phyloP scores from a whole-genome alignment of 2,797 vertebrate species.

The Remorina albescens region DNA sequence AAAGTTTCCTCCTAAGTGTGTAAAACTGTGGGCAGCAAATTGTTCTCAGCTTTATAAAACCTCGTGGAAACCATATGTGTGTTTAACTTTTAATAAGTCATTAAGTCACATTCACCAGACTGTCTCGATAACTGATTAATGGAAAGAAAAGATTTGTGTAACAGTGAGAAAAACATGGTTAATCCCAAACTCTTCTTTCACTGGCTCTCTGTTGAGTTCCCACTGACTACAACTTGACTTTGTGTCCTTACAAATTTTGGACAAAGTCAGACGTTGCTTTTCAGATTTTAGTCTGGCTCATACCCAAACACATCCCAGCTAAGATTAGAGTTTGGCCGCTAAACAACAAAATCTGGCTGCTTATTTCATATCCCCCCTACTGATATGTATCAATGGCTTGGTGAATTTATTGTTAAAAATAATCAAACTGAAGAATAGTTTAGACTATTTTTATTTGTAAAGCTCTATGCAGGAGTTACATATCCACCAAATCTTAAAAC shows the following conservation, averaged over 20 bases:
- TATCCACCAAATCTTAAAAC: conserved; percentile 9
- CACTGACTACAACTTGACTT: conserved; percentile 42
- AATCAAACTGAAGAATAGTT: neutral
- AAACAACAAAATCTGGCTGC: conserved; percentile 13
- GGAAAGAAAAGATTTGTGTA: conserved; percentile 41
- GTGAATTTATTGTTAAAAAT: conserved; percentile 15
- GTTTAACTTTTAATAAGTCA: conserved; percentile 26
- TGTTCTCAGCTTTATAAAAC: conserved; percentile 24
- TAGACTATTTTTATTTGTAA: conserved; percentile 2
- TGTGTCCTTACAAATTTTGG: conserved; percentile 39
- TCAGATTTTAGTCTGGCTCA: conserved; percentile 33
- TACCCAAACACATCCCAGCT: conserved; percentile 17
- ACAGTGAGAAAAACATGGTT: conserved; percentile 30
- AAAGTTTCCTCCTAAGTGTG: conserved; percentile 6
- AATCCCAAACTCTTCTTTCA: conserved; percentile 59
- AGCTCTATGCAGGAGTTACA: conserved; percentile 2
- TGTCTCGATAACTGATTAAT: conserved; percentile 30
- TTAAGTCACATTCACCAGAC: too few relatives aligned
- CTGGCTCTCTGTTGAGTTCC: conserved; percentile 27
- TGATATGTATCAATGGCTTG: neutral
- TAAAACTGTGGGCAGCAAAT: neutral
- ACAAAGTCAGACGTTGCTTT: conserved; percentile 31
- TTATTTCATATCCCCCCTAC: conserved; percentile 10
- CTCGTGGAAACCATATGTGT: conserved; percentile 5
- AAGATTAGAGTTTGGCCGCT: conserved; percentile 16